A percentile compares a stretch with the other conserved stretches of the same genome.
These are phyloP conservation scores for Protula sp. DNA, from an alignment of 2,888 invertebrate genomes.

Conservation along the genomic window DNA sequence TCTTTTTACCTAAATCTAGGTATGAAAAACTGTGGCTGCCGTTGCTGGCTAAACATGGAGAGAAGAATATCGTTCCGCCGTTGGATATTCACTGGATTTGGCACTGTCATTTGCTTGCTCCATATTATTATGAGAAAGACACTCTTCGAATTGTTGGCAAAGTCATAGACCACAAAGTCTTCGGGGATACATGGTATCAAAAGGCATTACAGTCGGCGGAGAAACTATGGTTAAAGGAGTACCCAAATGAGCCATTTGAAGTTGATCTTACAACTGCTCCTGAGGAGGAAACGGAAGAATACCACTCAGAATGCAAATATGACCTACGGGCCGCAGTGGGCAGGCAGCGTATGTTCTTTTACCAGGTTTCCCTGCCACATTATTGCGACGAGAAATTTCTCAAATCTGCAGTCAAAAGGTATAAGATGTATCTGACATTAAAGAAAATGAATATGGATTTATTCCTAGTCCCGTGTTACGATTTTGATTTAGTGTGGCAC, in stretches of 20 bases:
- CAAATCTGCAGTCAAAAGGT: conserved; percentile 50
- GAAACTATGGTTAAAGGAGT: conserved; percentile 38
- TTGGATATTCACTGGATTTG: conserved; percentile 57
- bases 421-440: conserved; percentile 53
- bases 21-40: conserved; percentile 57
- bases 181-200: conserved; percentile 11
- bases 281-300: neutral
- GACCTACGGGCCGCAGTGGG: conserved; percentile 52
- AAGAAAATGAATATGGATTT: conserved; percentile 53
- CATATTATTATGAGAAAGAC: conserved; percentile 42
- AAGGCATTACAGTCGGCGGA: conserved; percentile 26
- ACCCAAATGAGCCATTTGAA: conserved; percentile 38
- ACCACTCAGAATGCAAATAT: conserved; percentile 35
- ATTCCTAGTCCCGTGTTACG: conserved; percentile 57
- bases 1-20: conserved; percentile 42
- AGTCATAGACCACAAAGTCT: conserved; percentile 53
- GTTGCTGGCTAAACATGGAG: conserved; percentile 42
- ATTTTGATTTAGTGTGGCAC: conserved; percentile 57
- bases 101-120: conserved; percentile 54
- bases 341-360: conserved; percentile 55
- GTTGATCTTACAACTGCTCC: conserved; percentile 19
- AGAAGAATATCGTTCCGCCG: conserved; percentile 49
- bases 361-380: conserved; percentile 57
- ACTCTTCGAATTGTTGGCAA: conserved; percentile 35
- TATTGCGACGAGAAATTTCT: conserved; percentile 54